phyloP scores from a whole-genome alignment of 2,113 vertebrate species.

The Dendropsophus ebraccatus region DNA sequence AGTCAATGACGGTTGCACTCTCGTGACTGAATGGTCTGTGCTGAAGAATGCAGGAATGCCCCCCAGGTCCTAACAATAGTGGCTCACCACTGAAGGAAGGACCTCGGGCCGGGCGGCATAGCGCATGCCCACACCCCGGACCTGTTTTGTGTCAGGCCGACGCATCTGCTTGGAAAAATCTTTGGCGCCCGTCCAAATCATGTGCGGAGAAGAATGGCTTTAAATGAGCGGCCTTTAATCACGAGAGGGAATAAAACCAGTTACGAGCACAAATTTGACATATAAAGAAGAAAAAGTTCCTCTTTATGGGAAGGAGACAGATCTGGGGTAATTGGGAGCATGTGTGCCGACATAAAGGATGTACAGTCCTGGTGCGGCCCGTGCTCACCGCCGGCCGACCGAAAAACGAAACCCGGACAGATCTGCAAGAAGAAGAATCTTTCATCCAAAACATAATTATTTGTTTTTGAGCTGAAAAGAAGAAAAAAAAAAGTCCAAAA shows the following conservation, averaged over 20 bases:
- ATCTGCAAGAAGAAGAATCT: no score
- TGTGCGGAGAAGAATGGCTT: conserved; percentile 24
- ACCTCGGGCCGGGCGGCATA: background rate
- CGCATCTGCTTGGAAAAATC: conserved; percentile 13
- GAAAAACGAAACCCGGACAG: no score
- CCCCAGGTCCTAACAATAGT: background rate
- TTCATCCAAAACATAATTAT: background rate
- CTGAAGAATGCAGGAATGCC: background rate
- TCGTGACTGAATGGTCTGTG: no score
- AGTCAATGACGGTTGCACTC: no score
- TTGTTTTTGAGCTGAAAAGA: background rate
- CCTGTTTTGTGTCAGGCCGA: conserved; percentile 38
- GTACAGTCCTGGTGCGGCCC: background rate
- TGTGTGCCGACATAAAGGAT: conserved; percentile 1
- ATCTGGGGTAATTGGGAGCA: conserved; percentile 28
- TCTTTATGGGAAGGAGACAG: conserved; percentile 15
- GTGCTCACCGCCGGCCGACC: background rate
- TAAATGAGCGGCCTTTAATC: conserved; percentile 47
- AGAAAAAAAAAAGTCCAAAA: background rate
- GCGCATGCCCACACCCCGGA: background rate
- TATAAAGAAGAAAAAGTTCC: conserved; percentile 43
- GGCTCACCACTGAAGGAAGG: no score
- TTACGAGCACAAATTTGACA: conserved; percentile 26
- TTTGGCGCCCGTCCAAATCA: conserved; percentile 23
- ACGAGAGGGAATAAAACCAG: conserved; percentile 30